A percentile compares a stretch with the other conserved stretches of the same genome.
Evolutionary conservation across 2,797 vertebrate species (phyloP).

Genomic region (Enteromius unitaeniatus): DNA sequence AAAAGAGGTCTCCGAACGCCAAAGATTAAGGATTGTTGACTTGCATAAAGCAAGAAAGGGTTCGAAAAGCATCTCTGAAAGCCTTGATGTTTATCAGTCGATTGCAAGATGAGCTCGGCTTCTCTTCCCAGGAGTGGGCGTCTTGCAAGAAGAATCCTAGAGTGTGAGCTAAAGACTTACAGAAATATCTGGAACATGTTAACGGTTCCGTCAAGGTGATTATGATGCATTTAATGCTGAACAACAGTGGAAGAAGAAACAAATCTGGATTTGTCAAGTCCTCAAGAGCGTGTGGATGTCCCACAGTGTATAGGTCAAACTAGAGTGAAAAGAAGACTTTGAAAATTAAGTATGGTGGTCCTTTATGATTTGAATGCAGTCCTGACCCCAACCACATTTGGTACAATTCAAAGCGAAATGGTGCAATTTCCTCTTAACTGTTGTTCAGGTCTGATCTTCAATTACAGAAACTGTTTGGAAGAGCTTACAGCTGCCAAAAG

Average conservation of each 20-base stretch:
- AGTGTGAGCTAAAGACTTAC: slow-evolving; percentile 55
- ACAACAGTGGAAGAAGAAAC: not conserved
- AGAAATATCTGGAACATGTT: slow-evolving; percentile 64
- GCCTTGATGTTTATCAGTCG: slow-evolving; percentile 17
- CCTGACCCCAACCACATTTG: slow-evolving; percentile 1
- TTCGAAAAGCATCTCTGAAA: slow-evolving; percentile 11
- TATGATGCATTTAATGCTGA: not conserved
- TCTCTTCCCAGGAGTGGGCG: slow-evolving; percentile 8
- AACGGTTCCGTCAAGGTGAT: slow-evolving; percentile 31
- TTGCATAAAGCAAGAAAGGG: slow-evolving; percentile 18
- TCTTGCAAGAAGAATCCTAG: slow-evolving; percentile 12
- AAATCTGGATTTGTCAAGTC: not conserved
- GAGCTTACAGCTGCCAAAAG: not conserved
- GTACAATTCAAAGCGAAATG: not conserved
- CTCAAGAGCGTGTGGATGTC: not conserved
- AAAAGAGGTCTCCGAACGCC: slow-evolving; percentile 6
- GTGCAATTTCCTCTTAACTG: not conserved
- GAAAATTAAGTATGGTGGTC: not conserved
- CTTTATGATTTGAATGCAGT: not conserved
- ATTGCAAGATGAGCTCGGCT: not conserved
- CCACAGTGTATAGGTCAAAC: slow-evolving; percentile 1
- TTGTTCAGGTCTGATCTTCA: not conserved
- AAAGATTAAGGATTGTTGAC: slow-evolving; percentile 15
- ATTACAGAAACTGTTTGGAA: not conserved
- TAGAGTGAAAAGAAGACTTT: not conserved